Percentiles rank a stretch among this genome's conserved stretches.
These are phyloP conservation scores for Papilio elwesi DNA, from an alignment of 2,888 invertebrate species.

Conservation along the genomic window DNA sequence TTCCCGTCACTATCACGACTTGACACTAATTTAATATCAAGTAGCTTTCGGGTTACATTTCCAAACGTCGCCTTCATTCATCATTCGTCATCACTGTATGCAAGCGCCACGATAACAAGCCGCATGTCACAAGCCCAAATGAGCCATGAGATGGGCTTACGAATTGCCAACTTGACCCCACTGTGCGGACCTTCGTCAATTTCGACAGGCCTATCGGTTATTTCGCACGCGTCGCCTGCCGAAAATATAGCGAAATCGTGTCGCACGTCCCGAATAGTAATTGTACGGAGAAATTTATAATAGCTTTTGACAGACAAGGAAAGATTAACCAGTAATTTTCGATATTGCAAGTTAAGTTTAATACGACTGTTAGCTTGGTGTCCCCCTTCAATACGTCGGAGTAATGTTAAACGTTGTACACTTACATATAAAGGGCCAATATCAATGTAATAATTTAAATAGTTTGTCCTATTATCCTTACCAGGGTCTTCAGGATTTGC, in stretches of 20 bases:
- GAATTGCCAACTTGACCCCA: slow-evolving; percentile 43
- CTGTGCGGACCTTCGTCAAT: slow-evolving; percentile 23
- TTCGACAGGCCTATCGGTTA: slow-evolving; percentile 30
- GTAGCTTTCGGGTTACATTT: too few relatives aligned
- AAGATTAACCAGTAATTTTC: too few relatives aligned
- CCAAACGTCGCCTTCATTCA: too few relatives aligned
- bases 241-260: slow-evolving; percentile 41
- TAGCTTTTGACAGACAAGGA: neutral
- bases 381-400: too few relatives aligned
- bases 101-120: neutral
- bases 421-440: too few relatives aligned
- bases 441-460: too few relatives aligned
- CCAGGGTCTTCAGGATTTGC: too few relatives aligned
- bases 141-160: slow-evolving; percentile 35
- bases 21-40: too few relatives aligned
- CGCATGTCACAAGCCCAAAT: slow-evolving; percentile 30
- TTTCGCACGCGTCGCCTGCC: slow-evolving; percentile 39
- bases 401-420: too few relatives aligned
- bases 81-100: neutral
- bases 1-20: too few relatives aligned
- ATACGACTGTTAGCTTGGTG: too few relatives aligned
- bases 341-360: neutral
- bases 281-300: neutral
- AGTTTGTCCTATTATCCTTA: too few relatives aligned
- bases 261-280: slow-evolving; percentile 20